Evolutionary conservation across 2,797 vertebrate genomes (phyloP).

Genomic region (Ceryle rudis): DNA sequence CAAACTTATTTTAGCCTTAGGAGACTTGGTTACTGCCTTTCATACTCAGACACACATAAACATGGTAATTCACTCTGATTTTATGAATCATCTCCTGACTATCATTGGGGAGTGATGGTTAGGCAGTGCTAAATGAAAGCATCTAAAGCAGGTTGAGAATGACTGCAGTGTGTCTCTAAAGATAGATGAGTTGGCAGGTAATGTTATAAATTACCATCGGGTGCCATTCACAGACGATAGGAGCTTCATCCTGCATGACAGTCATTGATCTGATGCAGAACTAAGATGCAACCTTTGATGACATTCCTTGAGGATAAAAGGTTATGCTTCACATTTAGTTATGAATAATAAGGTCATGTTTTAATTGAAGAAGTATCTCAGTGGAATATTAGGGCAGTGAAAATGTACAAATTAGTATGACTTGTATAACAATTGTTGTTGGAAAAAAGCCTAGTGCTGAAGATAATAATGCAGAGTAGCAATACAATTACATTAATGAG

Average conservation of each 20-base stretch:
- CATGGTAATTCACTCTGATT: conserved; percentile 59
- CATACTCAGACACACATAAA: conserved; percentile 17
- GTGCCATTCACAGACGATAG: conserved; percentile 69
- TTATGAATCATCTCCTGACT: conserved; percentile 61
- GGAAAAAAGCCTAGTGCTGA: conserved; percentile 62
- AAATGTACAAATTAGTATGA: conserved; percentile 77
- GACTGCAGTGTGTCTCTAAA: conserved; percentile 66
- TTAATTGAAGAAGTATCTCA: conserved; percentile 78
- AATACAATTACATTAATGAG: conserved; percentile 71
- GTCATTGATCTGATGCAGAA: conserved; percentile 74
- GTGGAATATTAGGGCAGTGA: conserved; percentile 67
- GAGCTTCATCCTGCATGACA: conserved; percentile 75
- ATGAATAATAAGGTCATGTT: conserved; percentile 81
- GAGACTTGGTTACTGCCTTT: conserved; percentile 40
- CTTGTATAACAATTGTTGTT: conserved; percentile 70
- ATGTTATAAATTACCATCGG: conserved; percentile 77
- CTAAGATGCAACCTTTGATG: conserved; percentile 77
- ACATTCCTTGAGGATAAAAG: conserved; percentile 79
- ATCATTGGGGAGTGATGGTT: conserved; percentile 9
- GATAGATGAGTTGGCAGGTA: conserved; percentile 76
- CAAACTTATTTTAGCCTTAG: conserved; percentile 37
- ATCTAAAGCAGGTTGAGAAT: conserved; percentile 50
- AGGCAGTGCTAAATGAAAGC: conserved; percentile 49
- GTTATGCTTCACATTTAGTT: conserved; percentile 77
- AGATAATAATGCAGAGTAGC: conserved; percentile 31